Evolutionary conservation across 2,797 vertebrate genomes (phyloP), one percentile per base, ranked within the genome.

Genomic region (Crenuchus spilurus): DNA sequence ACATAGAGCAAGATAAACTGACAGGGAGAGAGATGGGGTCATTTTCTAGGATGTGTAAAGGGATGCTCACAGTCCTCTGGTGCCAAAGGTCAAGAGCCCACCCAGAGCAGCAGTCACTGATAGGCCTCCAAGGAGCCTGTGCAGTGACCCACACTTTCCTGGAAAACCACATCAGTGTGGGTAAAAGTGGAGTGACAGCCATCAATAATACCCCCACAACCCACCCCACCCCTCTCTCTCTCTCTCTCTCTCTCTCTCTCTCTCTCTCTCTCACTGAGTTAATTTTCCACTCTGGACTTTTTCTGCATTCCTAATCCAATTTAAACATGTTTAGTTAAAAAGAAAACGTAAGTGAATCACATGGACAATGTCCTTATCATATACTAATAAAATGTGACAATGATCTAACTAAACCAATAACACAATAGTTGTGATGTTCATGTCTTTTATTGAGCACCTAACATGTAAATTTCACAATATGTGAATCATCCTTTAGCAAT

Each of bases 131-230:
- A 51, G 65, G 52, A 30, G 28, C 13, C 26, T 18, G 8, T 55
- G 44, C 37, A 61, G 60, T 55, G 71, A 37, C 62, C 44, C 54
- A 68, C 20, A 70, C 52, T 30, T 35, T 75, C 69, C 30, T 20
- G 14, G 30, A 31, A 70, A 72, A 39, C 63, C 72, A 67, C 67
- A 54, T 67, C 33, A 39, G 9, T 48, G 26, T 79, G 65, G 54
- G 63, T 72, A 65, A 74, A 70, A 60, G 14, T 41, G 48, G 62
- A 39, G 20, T 11, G 58, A 64, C 72, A 61, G 78, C 55, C 62
- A 71, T 62, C 31, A 54, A 70, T 30, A 62, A 33, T 61, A 62
- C 1, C 10, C 2, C 8, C 28, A 37, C 72, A 2, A 31, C 30
- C 31, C 58, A 41, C 33, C 63, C 70, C 54, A 35, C 42, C 18